A percentile compares a stretch with the other conserved stretches of the same genome.
phyloP scores from a whole-genome alignment of 2,888 invertebrate genomes.

The Tenthredo notha region DNA sequence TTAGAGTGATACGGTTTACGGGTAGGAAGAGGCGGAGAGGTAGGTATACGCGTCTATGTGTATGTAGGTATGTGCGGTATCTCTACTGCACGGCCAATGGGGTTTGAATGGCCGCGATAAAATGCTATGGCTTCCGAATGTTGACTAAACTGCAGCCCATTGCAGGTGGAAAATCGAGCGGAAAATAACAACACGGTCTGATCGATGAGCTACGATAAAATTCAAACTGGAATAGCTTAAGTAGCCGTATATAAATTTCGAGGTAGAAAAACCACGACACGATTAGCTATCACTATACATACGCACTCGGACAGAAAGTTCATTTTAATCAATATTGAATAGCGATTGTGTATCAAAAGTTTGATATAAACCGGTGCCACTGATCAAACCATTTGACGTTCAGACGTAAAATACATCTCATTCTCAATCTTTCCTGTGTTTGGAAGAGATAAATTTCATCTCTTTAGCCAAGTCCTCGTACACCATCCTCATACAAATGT shows the following conservation, averaged over 20 bases:
- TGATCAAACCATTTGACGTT: not conserved
- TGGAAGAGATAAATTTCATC: constrained; percentile 34
- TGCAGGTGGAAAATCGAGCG: constrained; percentile 77
- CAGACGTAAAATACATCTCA: not conserved
- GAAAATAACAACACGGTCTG: constrained; percentile 74
- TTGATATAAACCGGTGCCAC: not conserved
- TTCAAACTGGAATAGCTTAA: constrained; percentile 48
- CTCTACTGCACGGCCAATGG: constrained; percentile 78
- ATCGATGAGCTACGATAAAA: constrained; percentile 63
- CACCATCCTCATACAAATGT: constrained; percentile 40
- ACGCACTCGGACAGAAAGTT: not conserved
- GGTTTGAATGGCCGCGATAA: constrained; percentile 78
- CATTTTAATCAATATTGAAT: constrained; percentile 46
- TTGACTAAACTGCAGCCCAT: constrained; percentile 77
- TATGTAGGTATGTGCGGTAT: constrained; percentile 75
- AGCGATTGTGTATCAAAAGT: not conserved
- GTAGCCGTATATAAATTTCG: constrained; percentile 56
- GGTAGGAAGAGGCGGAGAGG: not conserved
- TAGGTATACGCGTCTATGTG: constrained; percentile 49
- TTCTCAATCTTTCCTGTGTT: not conserved
- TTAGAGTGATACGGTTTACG: not conserved
- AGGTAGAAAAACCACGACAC: not conserved
- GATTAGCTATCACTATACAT: not conserved
- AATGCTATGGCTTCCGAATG: constrained; percentile 78
- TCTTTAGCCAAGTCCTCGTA: constrained; percentile 32